Conservation (phyloP, 2,113 vertebrate genomes). For the Nettapus auritus region DNA sequence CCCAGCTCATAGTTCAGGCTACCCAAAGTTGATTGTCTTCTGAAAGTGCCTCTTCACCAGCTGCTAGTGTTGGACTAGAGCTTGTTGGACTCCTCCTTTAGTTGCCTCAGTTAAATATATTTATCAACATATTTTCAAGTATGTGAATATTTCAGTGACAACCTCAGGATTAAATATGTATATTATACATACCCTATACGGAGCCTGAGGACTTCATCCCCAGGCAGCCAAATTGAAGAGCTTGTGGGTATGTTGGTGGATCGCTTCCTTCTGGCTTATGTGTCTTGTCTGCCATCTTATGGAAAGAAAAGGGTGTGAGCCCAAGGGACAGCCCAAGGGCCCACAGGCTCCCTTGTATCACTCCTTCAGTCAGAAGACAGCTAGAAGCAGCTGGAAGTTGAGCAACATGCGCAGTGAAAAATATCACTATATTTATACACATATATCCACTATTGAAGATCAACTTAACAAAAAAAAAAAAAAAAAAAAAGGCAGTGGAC, state of each 20-base stretch:
- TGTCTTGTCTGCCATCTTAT: background rate
- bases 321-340: background rate
- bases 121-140: background rate
- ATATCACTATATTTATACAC: background rate
- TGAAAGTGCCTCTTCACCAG: background rate
- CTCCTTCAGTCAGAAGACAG: background rate
- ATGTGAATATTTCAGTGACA: background rate
- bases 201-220: background rate
- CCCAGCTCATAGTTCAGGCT: background rate
- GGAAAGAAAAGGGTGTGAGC: background rate
- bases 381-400: background rate
- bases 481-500: background rate
- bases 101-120: background rate
- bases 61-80: background rate
- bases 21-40: background rate
- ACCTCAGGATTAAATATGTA: fast-evolving
- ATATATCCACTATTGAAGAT: background rate
- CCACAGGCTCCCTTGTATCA: background rate
- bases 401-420: background rate
- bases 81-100: background rate
- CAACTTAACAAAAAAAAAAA: background rate
- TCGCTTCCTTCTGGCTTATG: background rate
- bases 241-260: background rate
- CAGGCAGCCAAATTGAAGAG: background rate
- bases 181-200: background rate